Conservation (phyloP, 1,140 invertebrate genomes). For the Choristoneura fumiferana region DNA sequence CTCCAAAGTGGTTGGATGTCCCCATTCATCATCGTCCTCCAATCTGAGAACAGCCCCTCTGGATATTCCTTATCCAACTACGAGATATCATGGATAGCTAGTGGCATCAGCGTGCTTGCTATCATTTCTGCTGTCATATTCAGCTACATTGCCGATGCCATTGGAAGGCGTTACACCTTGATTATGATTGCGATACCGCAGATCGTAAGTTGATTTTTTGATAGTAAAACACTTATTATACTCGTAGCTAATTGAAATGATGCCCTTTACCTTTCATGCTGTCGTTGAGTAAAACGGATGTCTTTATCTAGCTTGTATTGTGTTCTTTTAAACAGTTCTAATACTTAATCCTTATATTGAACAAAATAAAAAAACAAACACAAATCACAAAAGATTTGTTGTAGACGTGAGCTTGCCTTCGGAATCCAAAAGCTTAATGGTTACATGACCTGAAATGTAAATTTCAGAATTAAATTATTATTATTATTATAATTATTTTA, state of each 20-base stretch:
- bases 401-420: too few relatives aligned
- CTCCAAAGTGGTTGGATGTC: constrained; percentile 76
- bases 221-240: neutral
- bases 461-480: too few relatives aligned
- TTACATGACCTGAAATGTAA: too few relatives aligned
- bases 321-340: too few relatives aligned
- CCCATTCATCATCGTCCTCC: constrained; percentile 61
- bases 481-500: too few relatives aligned
- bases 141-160: constrained; percentile 48
- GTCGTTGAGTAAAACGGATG: too few relatives aligned
- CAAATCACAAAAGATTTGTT: too few relatives aligned
- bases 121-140: constrained; percentile 39
- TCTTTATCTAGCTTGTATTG: too few relatives aligned
- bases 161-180: constrained; percentile 61
- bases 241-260: neutral
- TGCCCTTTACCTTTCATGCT: too few relatives aligned
- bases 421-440: too few relatives aligned
- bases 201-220: constrained; percentile 2
- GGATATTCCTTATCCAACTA: constrained; percentile 62
- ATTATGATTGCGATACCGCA: constrained; percentile 26
- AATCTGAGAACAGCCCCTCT: constrained; percentile 49
- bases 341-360: too few relatives aligned
- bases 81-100: constrained; percentile 65
- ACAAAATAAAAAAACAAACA: too few relatives aligned
- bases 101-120: constrained; percentile 47